Evolutionary conservation across 2,113 vertebrate species (phyloP), one percentile per base, ranked within the genome.

Genomic region (Oncorhynchus masou): DNA sequence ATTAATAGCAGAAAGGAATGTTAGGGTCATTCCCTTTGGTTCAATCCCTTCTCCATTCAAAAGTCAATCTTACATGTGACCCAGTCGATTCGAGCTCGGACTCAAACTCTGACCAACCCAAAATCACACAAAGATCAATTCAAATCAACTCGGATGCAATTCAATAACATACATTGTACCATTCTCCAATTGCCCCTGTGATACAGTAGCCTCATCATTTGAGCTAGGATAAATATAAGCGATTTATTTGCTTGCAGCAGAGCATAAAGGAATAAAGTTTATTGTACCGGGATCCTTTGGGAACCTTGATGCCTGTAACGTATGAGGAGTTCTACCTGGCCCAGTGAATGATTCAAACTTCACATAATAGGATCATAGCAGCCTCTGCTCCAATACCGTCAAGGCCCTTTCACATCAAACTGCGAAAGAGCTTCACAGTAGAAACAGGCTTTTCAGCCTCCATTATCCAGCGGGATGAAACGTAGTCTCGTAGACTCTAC

Each of bases 391-490:
- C 39, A 65, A 84, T 77, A 82, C 65, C 76, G 84, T 88, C 85
- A 89, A 89, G 80, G 82, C 70, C 83, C 69, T 87, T 85, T 84
- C 74, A 65, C 24, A 59, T 90, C 87, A 79, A 90, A 91, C 76
- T 84, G 54, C 80, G 83, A 85, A 87, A 85, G 76, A 73, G 81
- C 82, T 87, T 89, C 68, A 85, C 80, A 76, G 79, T 45, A 87
- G 81, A 87, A 92, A 90, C 80, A 65, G 76, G 86, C 89, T 91
- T 91, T 90, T 90, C 86, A 87, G 87, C 74, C 80, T 81, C 81
- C 83, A 80, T 86, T 90, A 87, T 85, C 77, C 71, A 67, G 76
- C 81, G 75, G 82, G 70, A 88, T 84, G 74, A 84, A 84, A 78
- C 75, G 68, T 70, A 80, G 76, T 73, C 70, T 72, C 73, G 77